These are phyloP conservation scores for Tigriopus californicus DNA, from an alignment of 2,888 invertebrate genomes.

Conservation along the genomic window DNA sequence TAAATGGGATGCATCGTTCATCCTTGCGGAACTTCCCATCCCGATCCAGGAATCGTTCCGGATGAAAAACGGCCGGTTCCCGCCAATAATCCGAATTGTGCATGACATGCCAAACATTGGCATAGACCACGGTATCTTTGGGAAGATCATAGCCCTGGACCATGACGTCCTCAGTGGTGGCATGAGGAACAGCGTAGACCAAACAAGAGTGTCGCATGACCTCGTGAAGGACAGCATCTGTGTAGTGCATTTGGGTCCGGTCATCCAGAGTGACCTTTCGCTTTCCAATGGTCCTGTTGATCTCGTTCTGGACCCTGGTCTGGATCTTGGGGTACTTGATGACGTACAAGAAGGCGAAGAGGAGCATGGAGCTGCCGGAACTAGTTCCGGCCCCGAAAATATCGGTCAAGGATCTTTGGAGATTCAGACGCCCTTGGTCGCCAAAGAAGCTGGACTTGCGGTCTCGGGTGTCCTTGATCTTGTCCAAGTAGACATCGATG, in stretches of 20 bases:
- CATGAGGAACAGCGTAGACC: conserved; percentile 19
- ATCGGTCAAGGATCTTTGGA: conserved; percentile 16
- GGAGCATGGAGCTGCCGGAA: conserved; percentile 18
- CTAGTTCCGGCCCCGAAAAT: conserved; percentile 20
- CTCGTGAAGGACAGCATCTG: conserved; percentile 20
- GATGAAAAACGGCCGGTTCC: conserved; percentile 18
- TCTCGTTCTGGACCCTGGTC: conserved; percentile 19
- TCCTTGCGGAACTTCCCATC: conserved; percentile 19
- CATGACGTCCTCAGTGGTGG: conserved; percentile 19
- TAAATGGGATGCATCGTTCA: conserved; percentile 19
- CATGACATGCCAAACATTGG: conserved; percentile 19
- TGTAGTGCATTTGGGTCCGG: conserved; percentile 18
- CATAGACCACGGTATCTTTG: conserved; percentile 19
- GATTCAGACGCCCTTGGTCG: conserved; percentile 18
- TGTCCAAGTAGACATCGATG: conserved; percentile 19
- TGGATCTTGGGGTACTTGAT: conserved; percentile 20
- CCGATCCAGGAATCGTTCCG: conserved; percentile 20
- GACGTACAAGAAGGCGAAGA: conserved; percentile 20
- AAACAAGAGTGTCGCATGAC: conserved; percentile 19
- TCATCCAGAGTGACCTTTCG: neutral
- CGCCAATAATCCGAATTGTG: conserved; percentile 19
- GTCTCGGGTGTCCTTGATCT: conserved; percentile 18
- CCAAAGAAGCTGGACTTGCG: conserved; percentile 17
- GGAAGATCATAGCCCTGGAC: conserved; percentile 19
- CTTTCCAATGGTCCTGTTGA: conserved; percentile 19